Evolutionary conservation across 1,140 invertebrate genomes (phyloP), one percentile per base, ranked within the genome.

Genomic region (Callitettix versicolor): DNA sequence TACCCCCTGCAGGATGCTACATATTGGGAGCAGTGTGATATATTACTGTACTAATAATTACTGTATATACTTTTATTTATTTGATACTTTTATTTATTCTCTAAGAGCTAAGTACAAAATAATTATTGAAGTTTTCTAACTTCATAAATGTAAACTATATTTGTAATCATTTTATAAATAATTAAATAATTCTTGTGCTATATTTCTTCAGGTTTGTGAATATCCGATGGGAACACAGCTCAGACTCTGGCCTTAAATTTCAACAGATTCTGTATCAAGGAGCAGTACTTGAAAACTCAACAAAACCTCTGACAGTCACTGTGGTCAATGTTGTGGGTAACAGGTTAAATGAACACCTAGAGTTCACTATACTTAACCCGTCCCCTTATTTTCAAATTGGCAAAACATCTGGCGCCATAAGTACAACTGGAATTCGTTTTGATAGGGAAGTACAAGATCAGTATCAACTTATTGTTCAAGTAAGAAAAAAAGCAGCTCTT

Each of bases 301-400:
- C 87, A 0, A 87, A 86, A 70, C 77, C 84, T 17, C 73, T 79
- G 2, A 86, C 82, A 1, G 79, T 96, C 1, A 79, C 82, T 38
- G 84, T 95, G 2, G 81, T 95, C 1, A 90, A 88, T 68, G 88
- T 95, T 7, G 70, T 91, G 4, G 92, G 92, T 3, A 87, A 81
- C 61, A 79, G 79, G 9, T 72, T 95, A 20, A 88, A 93, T 68
- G 91, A 95, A 68, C 88, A 95, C 68, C 71, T 96, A 0, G 75
- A 83, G 59, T 97, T 94, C 69, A 73, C 75, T 34, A 89, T 96
- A 54, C 73, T 95, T 1, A 96, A 97, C 76, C 90, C 91, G 0
- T 86, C 84, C 0, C 78, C 85, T 49, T 81, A 91, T 72, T 98
- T 98, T 68, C 76, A 78, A 50, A 94, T 98, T 67, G 91, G 94